Conservation (phyloP, 2,797 vertebrate genomes). For the Benthosema pterotum region DNA sequence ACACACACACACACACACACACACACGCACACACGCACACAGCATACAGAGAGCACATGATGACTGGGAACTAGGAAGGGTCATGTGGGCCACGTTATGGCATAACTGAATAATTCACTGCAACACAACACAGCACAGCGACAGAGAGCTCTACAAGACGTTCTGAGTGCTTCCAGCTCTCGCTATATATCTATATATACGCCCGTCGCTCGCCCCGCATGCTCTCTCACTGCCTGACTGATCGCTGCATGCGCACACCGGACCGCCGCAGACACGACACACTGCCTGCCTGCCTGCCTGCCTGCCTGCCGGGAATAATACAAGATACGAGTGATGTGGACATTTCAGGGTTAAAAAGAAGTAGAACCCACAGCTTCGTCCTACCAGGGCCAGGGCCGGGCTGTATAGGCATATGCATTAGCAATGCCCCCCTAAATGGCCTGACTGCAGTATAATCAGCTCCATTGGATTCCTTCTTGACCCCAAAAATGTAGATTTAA, state of each 20-base stretch:
- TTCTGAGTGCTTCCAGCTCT: constrained; percentile 32
- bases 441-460: too few relatives aligned
- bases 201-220: constrained; percentile 36
- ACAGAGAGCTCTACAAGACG: constrained; percentile 19
- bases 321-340: constrained; percentile 42
- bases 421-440: too few relatives aligned
- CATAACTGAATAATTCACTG: constrained; percentile 65
- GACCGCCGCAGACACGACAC: too few relatives aligned
- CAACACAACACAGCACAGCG: constrained; percentile 48
- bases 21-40: neutral
- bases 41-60: neutral
- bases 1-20: neutral
- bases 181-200: too few relatives aligned
- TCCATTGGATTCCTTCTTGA: too few relatives aligned
- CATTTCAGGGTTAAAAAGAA: constrained; percentile 40
- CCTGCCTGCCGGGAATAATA: constrained; percentile 28
- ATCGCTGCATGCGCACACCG: too few relatives aligned
- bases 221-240: too few relatives aligned
- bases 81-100: constrained; percentile 54
- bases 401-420: too few relatives aligned
- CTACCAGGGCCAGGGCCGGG: too few relatives aligned
- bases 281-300: neutral
- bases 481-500: too few relatives aligned
- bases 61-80: constrained; percentile 20
- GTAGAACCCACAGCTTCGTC: neutral